A percentile compares a stretch with the other conserved stretches of the same genome.
Conservation (phyloP, 2,888 invertebrate species). For the Rotaria socialis region DNA sequence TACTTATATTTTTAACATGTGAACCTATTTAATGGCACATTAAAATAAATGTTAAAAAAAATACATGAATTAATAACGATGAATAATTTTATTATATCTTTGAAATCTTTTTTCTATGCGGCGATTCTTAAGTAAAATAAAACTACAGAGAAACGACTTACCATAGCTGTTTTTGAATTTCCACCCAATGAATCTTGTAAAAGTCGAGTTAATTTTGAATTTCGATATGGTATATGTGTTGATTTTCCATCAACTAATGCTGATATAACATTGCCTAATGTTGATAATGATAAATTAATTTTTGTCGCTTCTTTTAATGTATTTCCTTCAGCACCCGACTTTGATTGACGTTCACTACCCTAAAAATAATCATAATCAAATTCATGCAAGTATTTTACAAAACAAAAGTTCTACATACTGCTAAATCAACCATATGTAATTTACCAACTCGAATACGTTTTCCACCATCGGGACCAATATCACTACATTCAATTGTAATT, state of each 20-base stretch:
- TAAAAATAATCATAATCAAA: neutral
- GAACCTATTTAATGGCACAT: too few species aligned
- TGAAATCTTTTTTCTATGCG: too few species aligned
- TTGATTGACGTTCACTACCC: slow-evolving; percentile 91
- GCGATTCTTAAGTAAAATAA: neutral
- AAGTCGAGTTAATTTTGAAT: slow-evolving; percentile 83
- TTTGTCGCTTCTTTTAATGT: slow-evolving; percentile 91
- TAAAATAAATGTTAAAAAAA: too few species aligned
- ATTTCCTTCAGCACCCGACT: slow-evolving; percentile 88
- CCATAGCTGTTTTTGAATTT: slow-evolving; percentile 67
- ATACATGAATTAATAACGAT: too few species aligned
- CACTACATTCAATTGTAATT: slow-evolving; percentile 90
- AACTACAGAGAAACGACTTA: slow-evolving; percentile 48
- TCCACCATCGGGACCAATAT: slow-evolving; percentile 73
- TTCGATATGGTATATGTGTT: slow-evolving; percentile 93
- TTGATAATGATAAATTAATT: slow-evolving; percentile 92
- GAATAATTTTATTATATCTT: too few species aligned
- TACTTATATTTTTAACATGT: too few species aligned
- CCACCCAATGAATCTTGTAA: slow-evolving; percentile 94
- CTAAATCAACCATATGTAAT: slow-evolving; percentile 91
- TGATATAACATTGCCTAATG: slow-evolving; percentile 94
- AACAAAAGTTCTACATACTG: slow-evolving; percentile 56
- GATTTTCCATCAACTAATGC: slow-evolving; percentile 94
- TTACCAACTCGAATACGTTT: slow-evolving; percentile 90
- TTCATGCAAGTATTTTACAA: too few species aligned